Base-by-base conservation (phyloP, 2,888 invertebrate species). In the Peribatodes rhomboidaria region DNA sequence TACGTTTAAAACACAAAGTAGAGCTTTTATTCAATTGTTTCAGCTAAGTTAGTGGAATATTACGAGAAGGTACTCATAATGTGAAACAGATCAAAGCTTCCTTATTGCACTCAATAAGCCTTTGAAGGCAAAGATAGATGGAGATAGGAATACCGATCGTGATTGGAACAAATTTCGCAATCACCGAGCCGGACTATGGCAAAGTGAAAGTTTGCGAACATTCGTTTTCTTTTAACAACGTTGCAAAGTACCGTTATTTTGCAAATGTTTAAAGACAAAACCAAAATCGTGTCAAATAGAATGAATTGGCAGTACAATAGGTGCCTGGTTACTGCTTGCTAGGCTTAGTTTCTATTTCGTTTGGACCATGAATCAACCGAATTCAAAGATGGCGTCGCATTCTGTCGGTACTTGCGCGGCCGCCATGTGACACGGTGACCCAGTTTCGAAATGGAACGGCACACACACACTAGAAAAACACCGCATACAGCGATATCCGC, bases 391-490 rank as follows among this genome's bases (percentile, higher is more conserved):
- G 92, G 89, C 88, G 89, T 82, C 86, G 84, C 81, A 81, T 84
- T 86, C 84, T 83, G 81, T 76, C 83, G 83, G 84, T 87, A 86
- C 85, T 88, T 86, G 86, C 85, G 87, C 86, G 87, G 86, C 87
- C 85, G 89, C 88, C 88, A 84, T 88, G 81, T 88, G 92, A 92
- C 93, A 92, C 82, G 83, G 84, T 93, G 87, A 92, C 93, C 93
- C 80, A 92, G 88, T 92, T 93, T 89, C 84, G 87, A 93, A 92
- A 92, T 91, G 92, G 90, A 92, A 90, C 90, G 87, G 84, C 82
- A 83, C 87, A 86, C 87, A 85, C 87, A 86, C 87, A 88, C 87
- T 86, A 88, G 85, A 84, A 83, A 82, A 86, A 80, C 79, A 82
- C 81, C 78, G 83, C 82, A 82, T 80, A 83, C 81, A 81, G 73